Base-by-base conservation (phyloP, 2,888 invertebrate species). In the Agrochola litura region DNA sequence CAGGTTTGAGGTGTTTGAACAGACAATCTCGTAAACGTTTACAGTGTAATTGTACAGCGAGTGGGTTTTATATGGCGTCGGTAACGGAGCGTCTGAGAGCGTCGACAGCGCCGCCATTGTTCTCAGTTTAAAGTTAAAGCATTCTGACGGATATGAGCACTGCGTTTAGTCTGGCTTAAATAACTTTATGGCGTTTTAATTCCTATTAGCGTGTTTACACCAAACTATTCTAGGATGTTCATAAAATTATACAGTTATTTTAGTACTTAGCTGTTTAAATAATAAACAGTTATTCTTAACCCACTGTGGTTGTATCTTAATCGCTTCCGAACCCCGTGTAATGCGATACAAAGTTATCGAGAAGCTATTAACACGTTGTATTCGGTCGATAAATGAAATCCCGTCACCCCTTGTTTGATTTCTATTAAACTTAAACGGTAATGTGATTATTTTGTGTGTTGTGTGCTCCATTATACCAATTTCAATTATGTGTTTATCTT, bases 321-420 rank as follows among this genome's bases (percentile, higher is more conserved):
- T 85, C 80, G 69, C 84, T 81, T 85, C 85, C 41, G 68, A 56
- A 68, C n/a, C 87, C 86, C 83, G 72, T 79, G 91, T 87, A 89
- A 90, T 83, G 76, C 85, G 88, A 91, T 90, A 89, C 77, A 74
- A 75, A 79, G 85, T 83, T 88, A 89, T 90, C 85, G 84, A 76
- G 65, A 49, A 86, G 87, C 90, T 89, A 89, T 90, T 89, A 90
- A 88, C 89, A 88, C 82, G 79, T 81, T 83, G 71, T 86, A 78
- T 77, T 81, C 81, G 86, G 77, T 87, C 82, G 84, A 88, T 86
- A 89, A 90, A 91, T 90, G 88, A 89, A 90, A 91, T 90, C 89
- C 81, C 75, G 79, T 76, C 86, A 79, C 84, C 87, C 89, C 82
- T 80, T 84, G 84, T 86, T 88, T 84, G 83, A 82, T 82, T 84